Conservation (phyloP, 2,113 vertebrate species). For the Mixornis gularis region DNA sequence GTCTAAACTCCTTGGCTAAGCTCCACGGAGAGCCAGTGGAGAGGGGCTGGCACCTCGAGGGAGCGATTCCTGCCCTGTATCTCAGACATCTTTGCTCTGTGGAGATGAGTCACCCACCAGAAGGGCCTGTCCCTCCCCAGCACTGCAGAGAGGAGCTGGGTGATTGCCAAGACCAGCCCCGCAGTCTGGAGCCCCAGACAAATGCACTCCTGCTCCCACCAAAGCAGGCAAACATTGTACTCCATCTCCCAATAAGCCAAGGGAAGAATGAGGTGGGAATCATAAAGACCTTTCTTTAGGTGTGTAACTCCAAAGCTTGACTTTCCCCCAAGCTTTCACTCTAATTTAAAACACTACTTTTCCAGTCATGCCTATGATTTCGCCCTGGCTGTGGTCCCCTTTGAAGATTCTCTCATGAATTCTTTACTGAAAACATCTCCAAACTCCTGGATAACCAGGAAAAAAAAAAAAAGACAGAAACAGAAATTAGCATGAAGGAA, state of each 20-base stretch:
- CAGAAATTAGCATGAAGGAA: not conserved
- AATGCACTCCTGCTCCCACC: not conserved
- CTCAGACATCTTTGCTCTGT: not conserved
- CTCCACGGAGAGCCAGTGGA: constrained; percentile 8
- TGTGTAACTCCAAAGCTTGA: not conserved
- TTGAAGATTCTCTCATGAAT: constrained; percentile 23
- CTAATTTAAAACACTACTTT: constrained; percentile 40
- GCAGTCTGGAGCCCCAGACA: constrained; percentile 10
- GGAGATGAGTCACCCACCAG: constrained; percentile 1
- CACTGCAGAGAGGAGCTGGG: not conserved
- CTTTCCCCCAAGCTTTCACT: not conserved
- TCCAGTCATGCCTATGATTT: constrained; percentile 4
- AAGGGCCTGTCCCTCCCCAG: constrained; percentile 3
- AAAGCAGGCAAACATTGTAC: not conserved
- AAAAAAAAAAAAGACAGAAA: not conserved
- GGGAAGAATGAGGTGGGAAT: not conserved
- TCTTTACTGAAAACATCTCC: constrained; percentile 1
- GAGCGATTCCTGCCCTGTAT: not conserved
- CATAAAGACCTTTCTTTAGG: not conserved
- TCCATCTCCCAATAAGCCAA: not conserved
- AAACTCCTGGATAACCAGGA: constrained; percentile 1
- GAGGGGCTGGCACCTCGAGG: constrained; percentile 10
- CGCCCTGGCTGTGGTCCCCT: not conserved
- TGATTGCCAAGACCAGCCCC: not conserved
- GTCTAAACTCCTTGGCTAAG: not conserved